A percentile compares a stretch with the other conserved stretches of the same genome.
phyloP scores from a whole-genome alignment of 2,888 invertebrate species.

The Bombyx huttoni region DNA sequence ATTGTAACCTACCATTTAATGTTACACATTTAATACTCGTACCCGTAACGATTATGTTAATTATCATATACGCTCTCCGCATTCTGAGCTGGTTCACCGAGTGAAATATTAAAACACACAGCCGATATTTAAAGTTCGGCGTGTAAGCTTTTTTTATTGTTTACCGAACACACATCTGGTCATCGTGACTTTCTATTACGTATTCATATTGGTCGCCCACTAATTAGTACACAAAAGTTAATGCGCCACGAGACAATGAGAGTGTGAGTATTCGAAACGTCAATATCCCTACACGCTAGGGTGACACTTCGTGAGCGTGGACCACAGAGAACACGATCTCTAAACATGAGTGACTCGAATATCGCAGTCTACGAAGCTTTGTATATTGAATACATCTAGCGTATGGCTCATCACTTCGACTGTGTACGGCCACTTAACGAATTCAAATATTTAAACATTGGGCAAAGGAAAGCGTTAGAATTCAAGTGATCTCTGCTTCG shows the following conservation, averaged over 20 bases:
- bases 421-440: constrained; percentile 68
- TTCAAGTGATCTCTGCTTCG: constrained; percentile 67
- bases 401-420: constrained; percentile 56
- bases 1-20: constrained; percentile 22
- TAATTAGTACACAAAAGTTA: constrained; percentile 70
- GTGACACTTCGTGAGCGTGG: constrained; percentile 16
- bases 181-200: constrained; percentile 64
- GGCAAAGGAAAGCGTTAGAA: constrained; percentile 72
- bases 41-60: constrained; percentile 34
- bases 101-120: constrained; percentile 48
- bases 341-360: constrained; percentile 29
- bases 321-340: constrained; percentile 31
- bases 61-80: constrained; percentile 41
- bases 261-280: constrained; percentile 38
- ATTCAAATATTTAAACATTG: constrained; percentile 68
- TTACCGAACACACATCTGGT: constrained; percentile 64
- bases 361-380: constrained; percentile 38
- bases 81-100: constrained; percentile 28
- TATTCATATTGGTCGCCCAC: constrained; percentile 68
- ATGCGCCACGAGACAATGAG: constrained; percentile 54
- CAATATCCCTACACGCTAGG: constrained; percentile 39
- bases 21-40: constrained; percentile 18
- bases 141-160: constrained; percentile 49
- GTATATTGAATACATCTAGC: constrained; percentile 62
- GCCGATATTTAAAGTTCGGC: constrained; percentile 48